phyloP scores from a whole-genome alignment of 2,888 invertebrate genomes.

The Trissonchulus latispiculum region DNA sequence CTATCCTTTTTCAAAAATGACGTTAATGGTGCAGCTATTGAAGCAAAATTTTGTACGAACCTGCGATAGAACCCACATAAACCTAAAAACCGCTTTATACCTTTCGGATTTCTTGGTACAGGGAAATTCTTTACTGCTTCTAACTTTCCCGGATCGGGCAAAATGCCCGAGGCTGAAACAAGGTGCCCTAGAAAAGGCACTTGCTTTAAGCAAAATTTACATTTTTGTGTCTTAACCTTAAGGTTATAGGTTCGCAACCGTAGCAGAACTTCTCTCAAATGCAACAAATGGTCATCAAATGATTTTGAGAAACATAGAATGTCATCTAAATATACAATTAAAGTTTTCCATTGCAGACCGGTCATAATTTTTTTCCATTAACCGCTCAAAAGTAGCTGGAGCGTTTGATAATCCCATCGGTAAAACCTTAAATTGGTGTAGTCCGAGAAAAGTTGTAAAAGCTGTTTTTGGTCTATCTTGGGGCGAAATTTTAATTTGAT shows the following conservation, averaged over 20 bases:
- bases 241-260: conserved; percentile 21
- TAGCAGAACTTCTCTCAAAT: conserved; percentile 25
- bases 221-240: conserved; percentile 28
- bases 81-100: conserved; percentile 28
- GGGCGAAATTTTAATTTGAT: background rate
- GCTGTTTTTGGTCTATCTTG: conserved; percentile 5
- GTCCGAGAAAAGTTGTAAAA: background rate
- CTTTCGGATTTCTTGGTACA: conserved; percentile 24
- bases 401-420: conserved; percentile 14
- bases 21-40: conserved; percentile 26
- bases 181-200: conserved; percentile 25
- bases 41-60: conserved; percentile 26
- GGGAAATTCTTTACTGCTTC: conserved; percentile 25
- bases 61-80: conserved; percentile 25
- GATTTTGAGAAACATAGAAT: conserved; percentile 24
- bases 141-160: conserved; percentile 24
- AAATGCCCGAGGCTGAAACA: conserved; percentile 20
- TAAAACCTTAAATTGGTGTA: background rate
- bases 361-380: conserved; percentile 18
- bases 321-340: conserved; percentile 25
- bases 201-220: conserved; percentile 17
- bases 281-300: conserved; percentile 21
- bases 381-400: conserved; percentile 13
- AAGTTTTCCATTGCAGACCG: background rate
- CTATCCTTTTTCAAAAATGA: conserved; percentile 27